These are phyloP conservation scores for Thalassophryne amazonica DNA, from an alignment of 2,797 vertebrate genomes.

Conservation along the genomic window DNA sequence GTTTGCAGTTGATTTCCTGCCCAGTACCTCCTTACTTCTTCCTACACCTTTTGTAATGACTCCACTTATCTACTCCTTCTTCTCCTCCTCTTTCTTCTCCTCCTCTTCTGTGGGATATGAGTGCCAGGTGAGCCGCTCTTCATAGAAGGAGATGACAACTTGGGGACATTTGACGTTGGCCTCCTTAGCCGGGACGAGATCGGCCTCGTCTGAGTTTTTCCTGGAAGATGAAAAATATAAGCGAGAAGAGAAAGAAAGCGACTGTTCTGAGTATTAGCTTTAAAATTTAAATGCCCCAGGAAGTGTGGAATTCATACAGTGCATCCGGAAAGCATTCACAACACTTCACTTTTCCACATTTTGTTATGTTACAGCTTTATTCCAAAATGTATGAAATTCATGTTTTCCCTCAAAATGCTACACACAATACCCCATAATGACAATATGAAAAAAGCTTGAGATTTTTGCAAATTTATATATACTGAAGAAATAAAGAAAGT, in stretches of 20 bases:
- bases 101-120: constrained; percentile 97
- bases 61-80: constrained; percentile 73
- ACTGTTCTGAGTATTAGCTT: too few relatives aligned
- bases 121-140: constrained; percentile 97
- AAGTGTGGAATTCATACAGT: too few relatives aligned
- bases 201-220: constrained; percentile 96
- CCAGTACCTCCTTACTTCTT: constrained; percentile 10
- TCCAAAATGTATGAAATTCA: too few relatives aligned
- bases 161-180: constrained; percentile 92
- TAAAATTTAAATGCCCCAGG: too few relatives aligned
- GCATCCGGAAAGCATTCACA: too few relatives aligned
- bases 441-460: too few relatives aligned
- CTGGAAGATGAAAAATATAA: constrained; percentile 57
- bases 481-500: too few relatives aligned
- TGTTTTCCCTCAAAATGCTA: too few relatives aligned
- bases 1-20: constrained; percentile 32
- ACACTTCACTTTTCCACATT: too few relatives aligned
- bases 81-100: constrained; percentile 98
- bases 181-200: constrained; percentile 96
- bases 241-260: not conserved
- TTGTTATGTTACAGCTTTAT: too few relatives aligned
- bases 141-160: constrained; percentile 98
- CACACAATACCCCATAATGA: too few relatives aligned
- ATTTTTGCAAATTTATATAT: too few relatives aligned
- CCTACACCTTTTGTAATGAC: not conserved